A percentile compares a stretch with the other conserved stretches of the same genome.
phyloP scores from a whole-genome alignment of 2,113 vertebrate species.

The Corynorhinus townsendii region DNA sequence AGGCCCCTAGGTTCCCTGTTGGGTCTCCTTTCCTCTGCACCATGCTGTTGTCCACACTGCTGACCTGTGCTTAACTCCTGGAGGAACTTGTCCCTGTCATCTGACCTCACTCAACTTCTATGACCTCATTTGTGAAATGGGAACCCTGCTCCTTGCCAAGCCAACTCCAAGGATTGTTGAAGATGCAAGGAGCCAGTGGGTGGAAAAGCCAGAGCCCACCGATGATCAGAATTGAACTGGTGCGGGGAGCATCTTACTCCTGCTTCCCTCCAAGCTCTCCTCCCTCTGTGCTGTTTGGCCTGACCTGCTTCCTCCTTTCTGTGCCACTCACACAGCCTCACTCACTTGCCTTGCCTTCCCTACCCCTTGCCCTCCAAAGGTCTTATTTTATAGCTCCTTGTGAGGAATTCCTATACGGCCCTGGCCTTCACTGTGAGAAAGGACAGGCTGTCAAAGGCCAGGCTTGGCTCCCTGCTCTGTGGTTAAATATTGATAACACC shows the following conservation, averaged over 20 bases:
- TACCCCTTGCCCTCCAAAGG: not conserved
- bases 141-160: not conserved
- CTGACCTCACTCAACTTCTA: not conserved
- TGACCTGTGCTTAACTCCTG: not conserved
- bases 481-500: conserved; percentile 68
- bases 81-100: not conserved
- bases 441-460: conserved; percentile 28
- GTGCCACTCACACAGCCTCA: not conserved
- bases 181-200: not conserved
- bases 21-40: not conserved
- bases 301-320: not conserved
- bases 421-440: conserved; percentile 25
- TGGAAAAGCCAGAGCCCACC: not conserved
- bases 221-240: not conserved
- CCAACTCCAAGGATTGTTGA: not conserved
- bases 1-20: not conserved
- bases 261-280: not conserved
- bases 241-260: not conserved
- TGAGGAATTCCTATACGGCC: not conserved
- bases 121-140: not conserved
- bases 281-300: rapidly evolving
- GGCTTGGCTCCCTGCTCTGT: not conserved
- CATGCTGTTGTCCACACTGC: not conserved
- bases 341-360: not conserved
- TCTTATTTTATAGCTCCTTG: conserved; percentile 34